A percentile compares a stretch with the other conserved stretches of the same genome.
Evolutionary conservation across 2,113 vertebrate genomes (phyloP).

Genomic region (Elephas maximus): DNA sequence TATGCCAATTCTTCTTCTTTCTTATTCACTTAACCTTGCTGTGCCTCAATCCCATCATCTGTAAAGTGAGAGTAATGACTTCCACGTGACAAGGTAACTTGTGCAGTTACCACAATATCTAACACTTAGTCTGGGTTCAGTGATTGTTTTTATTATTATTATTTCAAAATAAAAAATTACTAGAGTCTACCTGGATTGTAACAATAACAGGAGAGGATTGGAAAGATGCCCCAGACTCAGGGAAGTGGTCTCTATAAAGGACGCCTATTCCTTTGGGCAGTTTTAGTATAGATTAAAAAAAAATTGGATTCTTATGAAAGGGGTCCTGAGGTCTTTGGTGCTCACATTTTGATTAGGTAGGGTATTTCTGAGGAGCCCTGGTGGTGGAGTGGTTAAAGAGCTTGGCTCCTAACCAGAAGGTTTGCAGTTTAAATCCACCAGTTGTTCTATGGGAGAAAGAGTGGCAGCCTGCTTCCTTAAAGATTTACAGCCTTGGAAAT

Average conservation of each 20-base stretch:
- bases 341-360: background rate
- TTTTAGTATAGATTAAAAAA: constrained; percentile 1
- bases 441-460: too few relatives aligned
- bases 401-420: too few relatives aligned
- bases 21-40: too few relatives aligned
- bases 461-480: too few relatives aligned
- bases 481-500: too few relatives aligned
- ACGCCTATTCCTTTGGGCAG: background rate
- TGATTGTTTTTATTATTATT: background rate
- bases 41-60: too few relatives aligned
- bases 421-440: too few relatives aligned
- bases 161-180: background rate
- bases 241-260: background rate
- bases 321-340: background rate
- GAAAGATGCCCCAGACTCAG: background rate
- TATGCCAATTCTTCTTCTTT: too few relatives aligned
- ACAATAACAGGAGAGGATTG: background rate
- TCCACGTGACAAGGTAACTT: background rate
- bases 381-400: too few relatives aligned
- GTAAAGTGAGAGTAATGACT: background rate
- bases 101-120: background rate
- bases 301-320: background rate
- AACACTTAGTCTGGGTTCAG: background rate
- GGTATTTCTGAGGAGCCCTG: background rate
- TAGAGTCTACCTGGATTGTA: background rate